These are phyloP conservation scores for Euura saliciscinereae DNA, from an alignment of 1,140 invertebrate species.

Conservation along the genomic window DNA sequence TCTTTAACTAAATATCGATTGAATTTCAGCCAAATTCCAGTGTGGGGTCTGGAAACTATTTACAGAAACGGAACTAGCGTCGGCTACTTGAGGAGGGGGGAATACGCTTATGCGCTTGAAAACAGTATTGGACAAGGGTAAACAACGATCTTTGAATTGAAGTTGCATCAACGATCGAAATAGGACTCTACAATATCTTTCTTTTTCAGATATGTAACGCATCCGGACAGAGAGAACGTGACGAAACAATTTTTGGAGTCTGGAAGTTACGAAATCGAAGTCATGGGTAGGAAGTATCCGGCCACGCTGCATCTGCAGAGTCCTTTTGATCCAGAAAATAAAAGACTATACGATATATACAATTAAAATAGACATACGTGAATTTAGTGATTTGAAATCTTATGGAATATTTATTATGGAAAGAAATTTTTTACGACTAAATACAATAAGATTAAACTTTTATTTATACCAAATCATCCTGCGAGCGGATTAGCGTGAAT, in stretches of 20 bases:
- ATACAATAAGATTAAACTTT: too few species aligned
- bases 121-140: conserved; percentile 74
- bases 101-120: conserved; percentile 77
- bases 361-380: background rate
- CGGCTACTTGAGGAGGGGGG: conserved; percentile 80
- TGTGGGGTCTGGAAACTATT: conserved; percentile 86
- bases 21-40: conserved; percentile 64
- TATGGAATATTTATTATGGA: conserved; percentile 16
- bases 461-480: conserved; percentile 52
- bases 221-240: conserved; percentile 64
- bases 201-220: conserved; percentile 59
- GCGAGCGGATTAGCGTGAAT: conserved; percentile 98
- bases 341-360: conserved; percentile 59
- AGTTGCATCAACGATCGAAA: background rate
- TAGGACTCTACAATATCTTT: conserved; percentile 26
- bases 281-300: conserved; percentile 73
- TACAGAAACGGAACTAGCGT: conserved; percentile 77
- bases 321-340: conserved; percentile 80
- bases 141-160: conserved; percentile 31
- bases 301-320: conserved; percentile 74
- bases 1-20: conserved; percentile 23
- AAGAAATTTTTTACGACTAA: background rate
- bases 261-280: conserved; percentile 81
- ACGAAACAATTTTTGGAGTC: conserved; percentile 71
- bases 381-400: background rate